phyloP scores from a whole-genome alignment of 2,888 invertebrate species.

The Notodromas monacha region DNA sequence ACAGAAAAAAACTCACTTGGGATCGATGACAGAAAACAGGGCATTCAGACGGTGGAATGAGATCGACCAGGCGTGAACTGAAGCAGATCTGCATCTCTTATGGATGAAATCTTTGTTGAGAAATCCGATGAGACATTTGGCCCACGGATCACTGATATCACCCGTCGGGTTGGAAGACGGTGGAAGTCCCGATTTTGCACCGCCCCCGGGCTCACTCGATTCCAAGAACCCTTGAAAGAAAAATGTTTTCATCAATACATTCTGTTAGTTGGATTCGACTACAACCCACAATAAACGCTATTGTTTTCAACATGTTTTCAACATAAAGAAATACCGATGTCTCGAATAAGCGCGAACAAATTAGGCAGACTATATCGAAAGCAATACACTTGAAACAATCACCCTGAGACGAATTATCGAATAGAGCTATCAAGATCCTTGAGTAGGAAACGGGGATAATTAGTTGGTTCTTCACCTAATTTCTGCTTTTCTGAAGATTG shows the following conservation, averaged over 20 bases:
- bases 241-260: background rate
- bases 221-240: background rate
- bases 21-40: conserved; percentile 71
- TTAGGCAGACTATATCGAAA: too few species aligned
- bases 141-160: conserved; percentile 52
- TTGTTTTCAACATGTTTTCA: too few species aligned
- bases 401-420: too few species aligned
- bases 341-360: too few species aligned
- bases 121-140: conserved; percentile 54
- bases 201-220: background rate
- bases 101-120: conserved; percentile 50
- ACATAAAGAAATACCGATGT: too few species aligned
- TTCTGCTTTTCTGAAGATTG: too few species aligned
- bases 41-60: conserved; percentile 64
- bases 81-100: conserved; percentile 46
- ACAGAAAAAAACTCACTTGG: conserved; percentile 18
- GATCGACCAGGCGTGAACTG: conserved; percentile 78
- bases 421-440: too few species aligned
- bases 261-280: background rate
- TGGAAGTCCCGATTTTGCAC: background rate
- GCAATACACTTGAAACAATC: too few species aligned
- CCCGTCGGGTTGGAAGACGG: too few species aligned
- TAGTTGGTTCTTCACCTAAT: too few species aligned
- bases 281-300: background rate
- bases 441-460: too few species aligned